These are phyloP conservation scores for Rhyacophila evoluta DNA, from an alignment of 2,888 invertebrate genomes.

Conservation along the genomic window DNA sequence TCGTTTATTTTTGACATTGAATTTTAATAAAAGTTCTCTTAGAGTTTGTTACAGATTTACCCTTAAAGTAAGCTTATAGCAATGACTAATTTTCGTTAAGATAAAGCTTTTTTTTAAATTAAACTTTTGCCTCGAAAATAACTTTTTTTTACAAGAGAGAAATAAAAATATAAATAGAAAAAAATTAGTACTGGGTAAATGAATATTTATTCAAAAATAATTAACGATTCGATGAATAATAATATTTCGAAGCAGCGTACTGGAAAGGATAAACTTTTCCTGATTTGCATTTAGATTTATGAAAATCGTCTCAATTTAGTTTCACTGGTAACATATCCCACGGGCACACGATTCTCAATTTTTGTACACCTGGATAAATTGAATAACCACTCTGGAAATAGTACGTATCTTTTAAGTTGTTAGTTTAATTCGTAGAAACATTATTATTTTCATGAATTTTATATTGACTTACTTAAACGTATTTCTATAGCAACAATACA, in stretches of 20 bases:
- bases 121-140: neutral
- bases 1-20: too few relatives aligned
- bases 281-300: constrained; percentile 16
- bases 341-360: neutral
- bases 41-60: too few relatives aligned
- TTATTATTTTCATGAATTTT: too few relatives aligned
- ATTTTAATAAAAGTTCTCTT: too few relatives aligned
- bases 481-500: too few relatives aligned
- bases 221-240: constrained; percentile 18
- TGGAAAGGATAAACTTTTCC: constrained; percentile 2
- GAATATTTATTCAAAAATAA: constrained; percentile 22
- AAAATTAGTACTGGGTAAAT: neutral
- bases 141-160: neutral
- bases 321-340: neutral
- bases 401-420: too few relatives aligned
- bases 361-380: neutral
- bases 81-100: too few relatives aligned
- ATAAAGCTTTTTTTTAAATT: neutral
- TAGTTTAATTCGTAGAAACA: too few relatives aligned
- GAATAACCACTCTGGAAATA: too few relatives aligned
- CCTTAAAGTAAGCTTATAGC: too few relatives aligned
- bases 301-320: constrained; percentile 19
- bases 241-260: neutral
- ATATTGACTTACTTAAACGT: too few relatives aligned
- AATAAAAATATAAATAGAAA: neutral